Evolutionary conservation across 2,888 invertebrate genomes (phyloP).

Genomic region (Rhyacophila evoluta): DNA sequence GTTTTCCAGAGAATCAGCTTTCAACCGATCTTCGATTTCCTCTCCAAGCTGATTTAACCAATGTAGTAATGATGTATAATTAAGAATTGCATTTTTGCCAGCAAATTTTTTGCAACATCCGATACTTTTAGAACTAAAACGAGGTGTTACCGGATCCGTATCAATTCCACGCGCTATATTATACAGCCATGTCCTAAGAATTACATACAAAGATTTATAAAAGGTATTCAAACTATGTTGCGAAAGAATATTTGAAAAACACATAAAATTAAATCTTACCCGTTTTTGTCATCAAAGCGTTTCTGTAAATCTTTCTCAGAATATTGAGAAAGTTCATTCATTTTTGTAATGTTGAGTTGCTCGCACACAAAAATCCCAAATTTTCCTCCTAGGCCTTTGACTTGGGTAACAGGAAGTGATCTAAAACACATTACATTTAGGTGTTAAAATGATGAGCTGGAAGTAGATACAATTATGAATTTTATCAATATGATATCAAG

Average conservation of each 20-base stretch:
- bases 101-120: slow-evolving; percentile 96
- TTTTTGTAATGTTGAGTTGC: slow-evolving; percentile 78
- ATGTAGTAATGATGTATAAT: slow-evolving; percentile 75
- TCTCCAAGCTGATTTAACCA: slow-evolving; percentile 86
- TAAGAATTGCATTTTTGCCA: slow-evolving; percentile 80
- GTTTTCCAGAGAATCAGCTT: slow-evolving; percentile 84
- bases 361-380: slow-evolving; percentile 86
- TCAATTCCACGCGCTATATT: slow-evolving; percentile 90
- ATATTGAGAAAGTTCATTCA: slow-evolving; percentile 83
- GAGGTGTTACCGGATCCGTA: slow-evolving; percentile 85
- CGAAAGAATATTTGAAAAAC: too few species aligned
- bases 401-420: slow-evolving; percentile 82
- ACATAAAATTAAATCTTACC: too few species aligned
- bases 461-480: too few species aligned
- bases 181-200: slow-evolving; percentile 83
- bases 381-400: slow-evolving; percentile 94
- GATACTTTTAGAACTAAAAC: slow-evolving; percentile 91
- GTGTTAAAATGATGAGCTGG: too few species aligned
- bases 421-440: slow-evolving; percentile 60
- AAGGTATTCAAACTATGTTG: too few species aligned
- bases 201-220: too few species aligned
- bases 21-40: slow-evolving; percentile 87
- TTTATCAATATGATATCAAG: too few species aligned
- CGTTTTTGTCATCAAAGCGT: slow-evolving; percentile 87
- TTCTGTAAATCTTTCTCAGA: slow-evolving; percentile 78